These are phyloP conservation scores for Nomada flava DNA, from an alignment of 2,888 invertebrate species.

Conservation along the genomic window DNA sequence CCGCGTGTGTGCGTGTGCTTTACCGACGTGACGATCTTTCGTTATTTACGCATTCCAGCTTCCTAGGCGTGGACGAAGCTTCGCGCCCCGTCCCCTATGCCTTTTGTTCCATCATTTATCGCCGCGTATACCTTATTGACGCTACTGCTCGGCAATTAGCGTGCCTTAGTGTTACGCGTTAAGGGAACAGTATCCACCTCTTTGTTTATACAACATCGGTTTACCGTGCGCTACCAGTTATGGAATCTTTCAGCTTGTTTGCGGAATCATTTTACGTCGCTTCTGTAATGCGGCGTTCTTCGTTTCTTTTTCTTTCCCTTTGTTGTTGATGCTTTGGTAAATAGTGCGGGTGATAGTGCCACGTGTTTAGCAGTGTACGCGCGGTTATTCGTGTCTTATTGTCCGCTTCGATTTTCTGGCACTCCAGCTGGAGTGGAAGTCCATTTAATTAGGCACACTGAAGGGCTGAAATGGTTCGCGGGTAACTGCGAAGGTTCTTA, in stretches of 20 bases:
- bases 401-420: not conserved
- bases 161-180: slow-evolving; percentile 18
- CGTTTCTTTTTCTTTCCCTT: not conserved
- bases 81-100: slow-evolving; percentile 16
- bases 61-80: slow-evolving; percentile 53
- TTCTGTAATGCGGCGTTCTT: slow-evolving; percentile 9
- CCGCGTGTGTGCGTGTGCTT: slow-evolving; percentile 14
- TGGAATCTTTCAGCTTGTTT: not conserved
- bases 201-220: slow-evolving; percentile 17
- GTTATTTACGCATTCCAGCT: slow-evolving; percentile 61
- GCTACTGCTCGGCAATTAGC: slow-evolving; percentile 34
- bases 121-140: slow-evolving; percentile 23
- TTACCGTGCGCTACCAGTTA: slow-evolving; percentile 14
- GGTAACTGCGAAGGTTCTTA: too few relatives aligned
- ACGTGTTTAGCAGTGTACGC: not conserved
- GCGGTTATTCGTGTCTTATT: not conserved
- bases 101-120: slow-evolving; percentile 50
- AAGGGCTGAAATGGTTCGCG: too few relatives aligned
- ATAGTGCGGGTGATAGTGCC: not conserved
- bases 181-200: not conserved
- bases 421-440: too few relatives aligned
- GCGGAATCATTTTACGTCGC: slow-evolving; percentile 22
- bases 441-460: too few relatives aligned
- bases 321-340: not conserved
- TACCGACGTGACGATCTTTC: slow-evolving; percentile 57